These are phyloP conservation scores for Diploptera punctata DNA, from an alignment of 2,888 invertebrate species.

Conservation along the genomic window DNA sequence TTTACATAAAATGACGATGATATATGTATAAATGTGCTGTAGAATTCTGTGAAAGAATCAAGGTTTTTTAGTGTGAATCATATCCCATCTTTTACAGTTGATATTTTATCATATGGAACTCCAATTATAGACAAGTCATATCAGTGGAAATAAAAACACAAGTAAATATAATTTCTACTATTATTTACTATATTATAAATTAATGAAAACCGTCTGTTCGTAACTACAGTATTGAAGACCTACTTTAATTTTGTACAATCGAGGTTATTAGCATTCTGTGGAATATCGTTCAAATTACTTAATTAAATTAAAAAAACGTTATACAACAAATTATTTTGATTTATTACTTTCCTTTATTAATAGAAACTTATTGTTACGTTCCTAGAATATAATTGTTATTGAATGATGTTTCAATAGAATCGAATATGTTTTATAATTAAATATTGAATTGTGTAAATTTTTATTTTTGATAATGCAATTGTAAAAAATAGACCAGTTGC, in stretches of 20 bases:
- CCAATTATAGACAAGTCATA: background rate
- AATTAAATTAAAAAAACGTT: no score
- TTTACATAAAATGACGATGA: background rate
- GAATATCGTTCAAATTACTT: no score
- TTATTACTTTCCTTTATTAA: no score
- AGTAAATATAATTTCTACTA: background rate
- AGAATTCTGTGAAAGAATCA: background rate
- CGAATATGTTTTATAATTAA: no score
- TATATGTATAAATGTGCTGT: background rate
- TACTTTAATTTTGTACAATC: background rate
- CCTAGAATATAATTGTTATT: no score
- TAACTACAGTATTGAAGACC: background rate
- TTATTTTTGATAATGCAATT: no score
- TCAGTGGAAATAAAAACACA: background rate
- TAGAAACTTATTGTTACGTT: no score
- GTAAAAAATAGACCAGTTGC: no score
- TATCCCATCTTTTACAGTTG: background rate
- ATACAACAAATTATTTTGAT: no score
- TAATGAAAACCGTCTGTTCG: background rate
- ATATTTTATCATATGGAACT: slow-evolving; percentile 16
- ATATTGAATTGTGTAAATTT: no score
- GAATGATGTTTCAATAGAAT: no score
- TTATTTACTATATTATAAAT: background rate
- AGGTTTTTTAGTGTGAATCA: background rate
- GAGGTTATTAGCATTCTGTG: background rate